These are phyloP conservation scores for Cecidostiba fungosa DNA, from an alignment of 2,888 invertebrate genomes.

Conservation along the genomic window DNA sequence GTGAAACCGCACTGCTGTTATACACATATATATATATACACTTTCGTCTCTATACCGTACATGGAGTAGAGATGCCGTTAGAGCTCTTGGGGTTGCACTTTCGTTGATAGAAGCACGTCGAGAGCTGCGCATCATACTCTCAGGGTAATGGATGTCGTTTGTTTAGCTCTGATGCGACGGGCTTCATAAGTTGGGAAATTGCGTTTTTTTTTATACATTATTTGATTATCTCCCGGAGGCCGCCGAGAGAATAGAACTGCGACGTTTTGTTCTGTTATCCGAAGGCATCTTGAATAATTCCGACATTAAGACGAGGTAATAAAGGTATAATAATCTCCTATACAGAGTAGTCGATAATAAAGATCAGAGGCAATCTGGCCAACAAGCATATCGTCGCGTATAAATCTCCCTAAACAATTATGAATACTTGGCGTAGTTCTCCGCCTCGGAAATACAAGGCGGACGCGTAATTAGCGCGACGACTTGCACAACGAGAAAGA, in stretches of 20 bases:
- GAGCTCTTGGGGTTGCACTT: not conserved
- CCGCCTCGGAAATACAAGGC: not conserved
- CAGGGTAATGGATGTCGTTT: not conserved
- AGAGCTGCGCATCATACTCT: not conserved
- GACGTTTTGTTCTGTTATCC: no score
- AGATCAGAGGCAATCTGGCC: not conserved
- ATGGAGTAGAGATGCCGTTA: not conserved
- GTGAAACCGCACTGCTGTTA: not conserved
- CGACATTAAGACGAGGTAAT: not conserved
- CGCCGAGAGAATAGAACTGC: no score
- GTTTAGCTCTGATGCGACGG: not conserved
- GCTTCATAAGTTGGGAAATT: not conserved
- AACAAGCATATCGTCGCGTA: no score
- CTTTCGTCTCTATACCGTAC: not conserved
- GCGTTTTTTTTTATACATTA: not conserved
- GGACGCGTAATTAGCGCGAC: conserved; percentile 29
- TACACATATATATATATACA: not conserved
- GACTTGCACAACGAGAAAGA: conserved; percentile 24
- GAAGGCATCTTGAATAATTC: not conserved
- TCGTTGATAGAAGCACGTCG: not conserved
- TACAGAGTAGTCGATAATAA: not conserved
- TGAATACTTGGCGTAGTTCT: not conserved
- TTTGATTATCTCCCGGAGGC: no score
- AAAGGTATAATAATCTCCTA: no score
- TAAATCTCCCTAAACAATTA: not conserved